These are phyloP conservation scores for Smutsia temminckii DNA, from an alignment of 2,797 vertebrate species.

Conservation along the genomic window DNA sequence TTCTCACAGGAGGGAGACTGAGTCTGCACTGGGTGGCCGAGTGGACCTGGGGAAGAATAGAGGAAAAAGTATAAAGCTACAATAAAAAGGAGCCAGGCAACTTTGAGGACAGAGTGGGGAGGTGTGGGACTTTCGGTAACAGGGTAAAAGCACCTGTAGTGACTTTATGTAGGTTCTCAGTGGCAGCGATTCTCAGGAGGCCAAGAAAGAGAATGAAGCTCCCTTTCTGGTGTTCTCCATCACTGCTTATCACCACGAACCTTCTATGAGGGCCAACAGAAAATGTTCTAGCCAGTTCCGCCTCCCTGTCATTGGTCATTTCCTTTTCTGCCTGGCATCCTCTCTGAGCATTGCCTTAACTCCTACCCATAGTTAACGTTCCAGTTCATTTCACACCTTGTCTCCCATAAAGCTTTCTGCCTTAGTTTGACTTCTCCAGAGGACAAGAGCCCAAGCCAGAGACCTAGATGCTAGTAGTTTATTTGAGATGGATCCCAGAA, in stretches of 20 bases:
- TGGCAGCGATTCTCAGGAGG: neutral
- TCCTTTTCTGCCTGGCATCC: neutral
- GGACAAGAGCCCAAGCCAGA: slow-evolving; percentile 41
- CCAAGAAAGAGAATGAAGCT: neutral
- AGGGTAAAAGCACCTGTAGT: neutral
- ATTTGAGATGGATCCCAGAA: neutral
- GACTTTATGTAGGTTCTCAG: neutral
- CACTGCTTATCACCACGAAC: neutral
- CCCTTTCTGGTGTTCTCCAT: neutral
- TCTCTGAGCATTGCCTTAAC: neutral
- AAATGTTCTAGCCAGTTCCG: slow-evolving; percentile 12
- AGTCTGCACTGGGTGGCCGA: neutral
- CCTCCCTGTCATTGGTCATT: neutral
- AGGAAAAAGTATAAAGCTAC: neutral
- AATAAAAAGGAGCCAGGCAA: neutral
- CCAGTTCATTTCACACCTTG: neutral
- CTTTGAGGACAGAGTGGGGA: neutral
- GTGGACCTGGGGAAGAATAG: neutral
- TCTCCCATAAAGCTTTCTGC: neutral
- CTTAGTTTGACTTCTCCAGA: neutral
- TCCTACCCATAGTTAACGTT: neutral
- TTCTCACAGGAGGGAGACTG: neutral
- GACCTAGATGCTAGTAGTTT: neutral
- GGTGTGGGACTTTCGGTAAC: neutral
- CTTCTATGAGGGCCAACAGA: neutral